These are phyloP conservation scores for Copidosoma floridanum DNA, from an alignment of 1,140 invertebrate species.

Conservation along the genomic window DNA sequence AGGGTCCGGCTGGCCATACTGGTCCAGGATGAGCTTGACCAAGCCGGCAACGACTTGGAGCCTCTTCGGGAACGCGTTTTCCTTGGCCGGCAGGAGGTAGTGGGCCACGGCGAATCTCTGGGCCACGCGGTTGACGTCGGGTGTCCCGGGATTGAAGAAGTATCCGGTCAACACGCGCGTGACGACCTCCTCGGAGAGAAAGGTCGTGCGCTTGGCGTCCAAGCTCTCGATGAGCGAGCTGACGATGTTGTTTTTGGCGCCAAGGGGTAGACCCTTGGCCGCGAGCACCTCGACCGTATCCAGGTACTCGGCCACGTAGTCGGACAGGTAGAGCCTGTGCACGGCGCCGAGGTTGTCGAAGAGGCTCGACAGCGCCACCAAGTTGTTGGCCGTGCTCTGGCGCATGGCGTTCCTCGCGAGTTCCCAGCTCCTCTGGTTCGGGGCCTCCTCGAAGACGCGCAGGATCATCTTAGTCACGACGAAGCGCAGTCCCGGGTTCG, in stretches of 20 bases:
- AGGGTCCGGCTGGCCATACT: background rate
- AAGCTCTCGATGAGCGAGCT: background rate
- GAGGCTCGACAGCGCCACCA: background rate
- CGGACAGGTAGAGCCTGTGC: background rate
- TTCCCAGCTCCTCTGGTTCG: background rate
- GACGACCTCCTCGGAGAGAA: background rate
- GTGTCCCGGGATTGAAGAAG: background rate
- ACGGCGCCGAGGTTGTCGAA: background rate
- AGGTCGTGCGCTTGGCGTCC: background rate
- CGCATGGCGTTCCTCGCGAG: constrained; percentile 2
- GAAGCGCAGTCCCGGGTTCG: background rate
- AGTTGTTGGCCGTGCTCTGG: background rate
- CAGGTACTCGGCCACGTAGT: background rate
- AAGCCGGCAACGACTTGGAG: background rate
- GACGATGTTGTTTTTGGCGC: background rate
- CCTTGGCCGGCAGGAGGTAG: background rate
- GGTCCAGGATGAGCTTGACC: background rate
- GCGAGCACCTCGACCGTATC: background rate
- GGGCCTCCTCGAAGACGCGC: background rate
- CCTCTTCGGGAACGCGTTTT: background rate
- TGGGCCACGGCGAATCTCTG: background rate
- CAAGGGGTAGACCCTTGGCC: too few relatives aligned
- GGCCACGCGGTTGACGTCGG: background rate
- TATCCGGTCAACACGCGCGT: background rate
- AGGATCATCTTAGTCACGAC: background rate